Percentiles rank a stretch among this genome's conserved stretches.
Conservation (phyloP, 2,888 invertebrate genomes). For the Cantharis nigra region DNA sequence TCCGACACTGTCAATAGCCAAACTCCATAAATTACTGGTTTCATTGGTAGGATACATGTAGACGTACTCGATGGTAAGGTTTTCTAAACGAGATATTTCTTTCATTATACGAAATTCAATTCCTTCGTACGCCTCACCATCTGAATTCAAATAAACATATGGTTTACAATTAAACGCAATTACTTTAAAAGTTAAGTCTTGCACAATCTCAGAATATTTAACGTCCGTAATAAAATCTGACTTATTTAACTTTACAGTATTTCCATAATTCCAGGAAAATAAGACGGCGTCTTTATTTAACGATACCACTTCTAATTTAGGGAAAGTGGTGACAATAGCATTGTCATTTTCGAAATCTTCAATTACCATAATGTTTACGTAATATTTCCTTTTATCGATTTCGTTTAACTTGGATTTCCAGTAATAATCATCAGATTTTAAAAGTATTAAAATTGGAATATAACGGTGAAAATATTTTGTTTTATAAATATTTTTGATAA, state of each 20-base stretch:
- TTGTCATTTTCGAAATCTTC: neutral
- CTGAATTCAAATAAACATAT: neutral
- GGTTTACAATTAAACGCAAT: constrained; percentile 6
- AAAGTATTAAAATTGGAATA: neutral
- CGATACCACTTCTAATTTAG: neutral
- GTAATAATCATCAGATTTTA: neutral
- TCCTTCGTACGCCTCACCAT: constrained; percentile 8
- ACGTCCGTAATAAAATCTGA: neutral
- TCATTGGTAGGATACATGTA: neutral
- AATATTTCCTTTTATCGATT: neutral
- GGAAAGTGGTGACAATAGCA: neutral
- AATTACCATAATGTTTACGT: neutral
- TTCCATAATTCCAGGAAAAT: neutral
- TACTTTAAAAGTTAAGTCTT: neutral
- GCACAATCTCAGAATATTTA: neutral
- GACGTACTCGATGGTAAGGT: neutral
- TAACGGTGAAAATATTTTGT: neutral
- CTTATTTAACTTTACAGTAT: neutral
- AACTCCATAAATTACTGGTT: neutral
- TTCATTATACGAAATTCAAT: constrained; percentile 14
- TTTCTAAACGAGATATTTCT: neutral
- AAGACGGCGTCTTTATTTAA: neutral
- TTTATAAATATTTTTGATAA: neutral
- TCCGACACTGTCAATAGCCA: neutral
- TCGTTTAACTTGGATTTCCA: neutral